Evolutionary conservation across 2,888 invertebrate genomes (phyloP).

Genomic region (Euproctis similis): DNA sequence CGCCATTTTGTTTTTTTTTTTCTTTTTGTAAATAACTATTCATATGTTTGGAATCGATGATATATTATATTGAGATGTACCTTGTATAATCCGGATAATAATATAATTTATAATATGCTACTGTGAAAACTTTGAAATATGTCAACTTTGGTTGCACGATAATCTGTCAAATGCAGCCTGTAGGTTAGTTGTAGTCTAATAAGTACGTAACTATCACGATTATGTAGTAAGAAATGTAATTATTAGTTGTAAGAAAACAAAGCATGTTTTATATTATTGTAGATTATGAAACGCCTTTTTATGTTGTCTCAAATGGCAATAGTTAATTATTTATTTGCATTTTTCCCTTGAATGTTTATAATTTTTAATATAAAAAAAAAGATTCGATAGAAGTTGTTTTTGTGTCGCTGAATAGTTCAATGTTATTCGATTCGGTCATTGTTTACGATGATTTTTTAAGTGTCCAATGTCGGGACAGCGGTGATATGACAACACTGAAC

Average conservation of each 20-base stretch:
- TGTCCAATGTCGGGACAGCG: too few species aligned
- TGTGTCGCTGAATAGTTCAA: constrained; percentile 53
- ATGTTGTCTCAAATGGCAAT: constrained; percentile 57
- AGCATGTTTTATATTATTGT: constrained; percentile 75
- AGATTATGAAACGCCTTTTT: constrained; percentile 65
- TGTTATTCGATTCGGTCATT: constrained; percentile 22
- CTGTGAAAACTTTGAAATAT: constrained; percentile 15
- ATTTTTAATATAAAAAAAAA: constrained; percentile 58
- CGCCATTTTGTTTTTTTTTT: too few species aligned
- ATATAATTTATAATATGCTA: constrained; percentile 20
- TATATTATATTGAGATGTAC: constrained; percentile 20
- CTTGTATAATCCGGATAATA: constrained; percentile 24
- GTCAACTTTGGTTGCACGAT: constrained; percentile 32
- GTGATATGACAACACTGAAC: too few species aligned
- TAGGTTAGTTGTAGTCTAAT: constrained; percentile 43
- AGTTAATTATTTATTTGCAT: constrained; percentile 75
- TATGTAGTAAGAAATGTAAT: constrained; percentile 61
- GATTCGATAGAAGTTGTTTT: constrained; percentile 46
- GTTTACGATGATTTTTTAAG: constrained; percentile 25
- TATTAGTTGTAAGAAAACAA: constrained; percentile 63
- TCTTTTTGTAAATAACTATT: constrained; percentile 32
- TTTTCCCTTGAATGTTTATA: constrained; percentile 67
- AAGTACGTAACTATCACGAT: constrained; percentile 57
- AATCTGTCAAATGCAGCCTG: constrained; percentile 44
- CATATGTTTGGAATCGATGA: constrained; percentile 13